phyloP scores from a whole-genome alignment of 2,888 invertebrate species.

The Adelphocoris suturalis region DNA sequence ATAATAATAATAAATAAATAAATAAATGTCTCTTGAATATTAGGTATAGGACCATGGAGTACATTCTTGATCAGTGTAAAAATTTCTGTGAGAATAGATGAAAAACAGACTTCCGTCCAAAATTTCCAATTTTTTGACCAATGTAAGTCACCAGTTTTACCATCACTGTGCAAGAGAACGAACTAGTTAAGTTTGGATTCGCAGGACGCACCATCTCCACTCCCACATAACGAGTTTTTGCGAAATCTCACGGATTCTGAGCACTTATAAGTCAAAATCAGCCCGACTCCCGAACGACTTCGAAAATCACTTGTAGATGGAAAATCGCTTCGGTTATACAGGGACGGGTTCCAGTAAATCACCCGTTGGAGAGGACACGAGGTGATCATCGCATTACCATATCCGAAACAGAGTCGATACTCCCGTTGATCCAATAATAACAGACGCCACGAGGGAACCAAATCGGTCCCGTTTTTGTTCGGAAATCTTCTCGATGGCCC shows the following conservation, averaged over 20 bases:
- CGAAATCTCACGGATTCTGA: constrained; percentile 2
- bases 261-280: not conserved
- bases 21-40: no score
- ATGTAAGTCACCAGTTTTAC: no score
- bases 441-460: not conserved
- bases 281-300: not conserved
- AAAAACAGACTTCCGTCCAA: no score
- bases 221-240: not conserved
- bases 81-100: no score
- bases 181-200: no score
- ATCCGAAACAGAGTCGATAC: constrained; percentile 3
- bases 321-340: no score
- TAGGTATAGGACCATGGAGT: no score
- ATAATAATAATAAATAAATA: no score
- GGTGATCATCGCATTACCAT: constrained; percentile 18
- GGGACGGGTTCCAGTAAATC: not conserved
- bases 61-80: no score
- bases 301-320: not conserved
- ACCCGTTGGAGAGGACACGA: not conserved
- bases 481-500: not conserved
- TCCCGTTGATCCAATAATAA: constrained; percentile 16
- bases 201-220: not conserved
- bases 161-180: no score
- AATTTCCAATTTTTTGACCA: no score
- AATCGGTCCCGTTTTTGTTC: constrained; percentile 19